Percentiles rank a stretch among this genome's conserved stretches.
These are phyloP conservation scores for Petrophora chlorosata DNA, from an alignment of 2,888 invertebrate genomes.

Conservation along the genomic window DNA sequence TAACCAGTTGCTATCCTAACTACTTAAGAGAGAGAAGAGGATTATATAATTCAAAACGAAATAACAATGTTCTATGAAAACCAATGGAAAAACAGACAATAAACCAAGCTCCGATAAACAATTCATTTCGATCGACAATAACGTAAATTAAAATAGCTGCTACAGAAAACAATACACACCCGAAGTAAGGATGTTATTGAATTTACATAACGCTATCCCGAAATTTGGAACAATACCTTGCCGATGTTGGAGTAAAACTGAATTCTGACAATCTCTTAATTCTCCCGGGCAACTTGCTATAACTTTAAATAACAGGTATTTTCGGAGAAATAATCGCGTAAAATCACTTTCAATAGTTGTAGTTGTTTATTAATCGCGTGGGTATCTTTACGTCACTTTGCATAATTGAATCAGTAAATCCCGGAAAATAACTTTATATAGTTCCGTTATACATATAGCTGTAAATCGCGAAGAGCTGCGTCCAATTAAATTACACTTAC, in stretches of 20 bases:
- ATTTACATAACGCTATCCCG: constrained; percentile 69
- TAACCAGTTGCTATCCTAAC: too few species aligned
- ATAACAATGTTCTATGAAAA: neutral
- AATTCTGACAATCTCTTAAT: constrained; percentile 50
- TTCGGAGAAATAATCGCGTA: constrained; percentile 60
- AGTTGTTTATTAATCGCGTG: too few species aligned
- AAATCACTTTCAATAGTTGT: constrained; percentile 78
- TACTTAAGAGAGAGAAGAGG: too few species aligned
- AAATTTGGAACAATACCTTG: constrained; percentile 55
- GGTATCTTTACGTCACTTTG: too few species aligned
- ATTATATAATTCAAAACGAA: too few species aligned
- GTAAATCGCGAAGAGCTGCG: too few species aligned
- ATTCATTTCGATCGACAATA: constrained; percentile 17
- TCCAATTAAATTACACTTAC: too few species aligned
- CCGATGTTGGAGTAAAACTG: constrained; percentile 54
- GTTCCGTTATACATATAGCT: too few species aligned
- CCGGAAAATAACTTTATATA: too few species aligned
- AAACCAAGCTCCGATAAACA: neutral
- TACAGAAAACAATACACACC: constrained; percentile 54
- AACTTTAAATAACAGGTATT: constrained; percentile 30
- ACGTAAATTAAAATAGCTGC: constrained; percentile 8
- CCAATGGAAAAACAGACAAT: neutral
- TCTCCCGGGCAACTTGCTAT: constrained; percentile 39
- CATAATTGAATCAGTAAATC: too few species aligned
- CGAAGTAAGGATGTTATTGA: constrained; percentile 48